Conservation (phyloP, 2,113 vertebrate species). For the Chaetops frenatus region DNA sequence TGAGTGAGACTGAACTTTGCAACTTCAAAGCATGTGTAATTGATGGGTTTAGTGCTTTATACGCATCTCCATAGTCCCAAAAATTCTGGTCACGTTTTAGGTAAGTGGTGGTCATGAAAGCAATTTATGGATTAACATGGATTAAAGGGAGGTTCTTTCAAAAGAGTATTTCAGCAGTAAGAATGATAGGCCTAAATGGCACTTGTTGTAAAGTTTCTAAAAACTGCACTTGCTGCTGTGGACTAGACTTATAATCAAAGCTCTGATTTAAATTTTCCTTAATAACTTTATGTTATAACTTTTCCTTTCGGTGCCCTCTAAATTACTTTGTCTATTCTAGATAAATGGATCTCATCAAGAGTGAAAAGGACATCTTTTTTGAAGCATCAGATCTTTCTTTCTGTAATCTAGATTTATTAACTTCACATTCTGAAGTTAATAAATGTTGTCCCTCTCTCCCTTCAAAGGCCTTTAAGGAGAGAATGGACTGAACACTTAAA, state of each 20-base stretch:
- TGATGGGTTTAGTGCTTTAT: not conserved
- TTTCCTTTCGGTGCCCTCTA: not conserved
- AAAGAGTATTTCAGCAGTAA: not conserved
- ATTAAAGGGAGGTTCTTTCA: not conserved
- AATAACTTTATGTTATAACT: not conserved
- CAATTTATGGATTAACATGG: not conserved
- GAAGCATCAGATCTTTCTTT: conserved; percentile 9
- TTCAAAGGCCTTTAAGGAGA: not conserved
- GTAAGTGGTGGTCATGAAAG: not conserved
- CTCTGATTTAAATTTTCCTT: not conserved
- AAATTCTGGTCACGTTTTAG: not conserved
- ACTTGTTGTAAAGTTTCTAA: not conserved
- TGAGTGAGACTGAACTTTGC: not conserved
- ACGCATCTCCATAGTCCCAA: not conserved
- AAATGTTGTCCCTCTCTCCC: not conserved
- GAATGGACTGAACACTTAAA: not conserved
- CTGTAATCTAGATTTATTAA: conserved; percentile 19
- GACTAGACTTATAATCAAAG: not conserved
- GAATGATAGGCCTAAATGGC: not conserved
- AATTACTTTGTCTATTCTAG: conserved; percentile 26
- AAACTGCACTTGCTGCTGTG: not conserved
- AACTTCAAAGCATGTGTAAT: not conserved
- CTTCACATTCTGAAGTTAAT: not conserved
- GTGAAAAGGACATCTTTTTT: not conserved
- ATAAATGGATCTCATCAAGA: conserved; percentile 16